Evolutionary conservation across 2,113 vertebrate genomes (phyloP), one percentile per base, ranked within the genome.

Genomic region (Artemisiospiza belli): DNA sequence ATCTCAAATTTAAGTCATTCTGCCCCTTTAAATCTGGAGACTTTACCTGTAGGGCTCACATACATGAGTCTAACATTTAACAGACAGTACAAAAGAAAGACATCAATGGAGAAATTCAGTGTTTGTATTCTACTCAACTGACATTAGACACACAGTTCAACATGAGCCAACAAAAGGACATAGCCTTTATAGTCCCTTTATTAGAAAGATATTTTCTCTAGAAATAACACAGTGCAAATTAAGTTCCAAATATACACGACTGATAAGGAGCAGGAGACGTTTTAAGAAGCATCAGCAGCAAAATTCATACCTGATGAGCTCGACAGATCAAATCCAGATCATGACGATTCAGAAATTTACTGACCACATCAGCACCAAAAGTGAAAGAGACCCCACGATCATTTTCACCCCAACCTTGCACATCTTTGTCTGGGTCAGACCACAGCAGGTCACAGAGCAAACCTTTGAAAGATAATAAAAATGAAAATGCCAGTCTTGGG

Each of bases 241-340:
- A 67, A 62, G 10, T 63, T 90, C 64, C 39, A 91, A 70, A 67
- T 55, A 58, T 1, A 51, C 31, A 17, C 27, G 63, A 35, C 14
- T 23, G 31, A 46, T 13, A 63, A 78, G 13, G 28, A 90, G 22
- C 30, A 66, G 14, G 12, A 55, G 15, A 73, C 16, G 19, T 41
- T 87, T 84, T 35, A 87, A 81, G 62, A 64, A 80, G 39, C 16
- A 89, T 64, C 16, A 87, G 18, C n/a, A 81, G n/a, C 12, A 17
- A 82, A 73, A 82, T 57, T 94, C 94, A 72, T 98, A 99, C 99
- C 99, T 99, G 99, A 96, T 99, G 99, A 92, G 99, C 99, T 98
- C 99, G 98, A 98, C 99, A 99, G 98, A 99, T 99, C 96, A 99
- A 99, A 96, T 99, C 99, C 98, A 99, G 98, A 98, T 99, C 99